Evolutionary conservation across 2,113 vertebrate species (phyloP), one percentile per base, ranked within the genome.

Genomic region (Ariopsis seemanni): DNA sequence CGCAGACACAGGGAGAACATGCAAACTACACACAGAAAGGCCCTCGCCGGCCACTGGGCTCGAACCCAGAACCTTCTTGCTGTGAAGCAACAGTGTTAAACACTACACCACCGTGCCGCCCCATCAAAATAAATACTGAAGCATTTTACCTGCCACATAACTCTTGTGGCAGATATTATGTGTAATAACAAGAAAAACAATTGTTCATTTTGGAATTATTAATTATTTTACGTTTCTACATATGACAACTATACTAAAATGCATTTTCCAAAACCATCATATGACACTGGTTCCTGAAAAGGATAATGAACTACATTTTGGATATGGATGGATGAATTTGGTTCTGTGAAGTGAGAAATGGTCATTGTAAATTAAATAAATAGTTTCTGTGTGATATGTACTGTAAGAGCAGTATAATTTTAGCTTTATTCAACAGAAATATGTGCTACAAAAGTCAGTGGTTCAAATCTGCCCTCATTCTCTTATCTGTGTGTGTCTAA

Each of bases 401-500:
- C 30, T 30, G 30, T 53, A 6, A 78, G 50, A 78, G 14, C 50
- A 79, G 55, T 55, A 55, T 55, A 15, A 79, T 79, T 79, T 58
- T 57, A 20, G 27, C 25, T 80, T 60, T 42, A 60, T 60, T 57
- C 79, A 81, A 60, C 79, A 81, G 30, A 81, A 42, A 81, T 22
- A 1, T 34, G 18, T 42, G 55, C 79, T 60, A 30, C 27, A 22
- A 57, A 81, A 15, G 84, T 89, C 89, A 88, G 65, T 83, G 58
- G 89, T 88, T 42, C 62, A 2, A 52, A 27, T n/a, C 82, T 79
- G 72, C 34, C 57, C 18, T 57, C 7, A 22, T 30, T 71, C 63
- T 85, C 30, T 80, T 78, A 57, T 84, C 79, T 82, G 84, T 80
- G 87, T 85, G 79, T 85, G 90, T 91, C 91, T 95, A 95, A 96